Evolutionary conservation across 1,140 invertebrate genomes (phyloP), one percentile per base, ranked within the genome.

Genomic region (Drosophila littoralis): DNA sequence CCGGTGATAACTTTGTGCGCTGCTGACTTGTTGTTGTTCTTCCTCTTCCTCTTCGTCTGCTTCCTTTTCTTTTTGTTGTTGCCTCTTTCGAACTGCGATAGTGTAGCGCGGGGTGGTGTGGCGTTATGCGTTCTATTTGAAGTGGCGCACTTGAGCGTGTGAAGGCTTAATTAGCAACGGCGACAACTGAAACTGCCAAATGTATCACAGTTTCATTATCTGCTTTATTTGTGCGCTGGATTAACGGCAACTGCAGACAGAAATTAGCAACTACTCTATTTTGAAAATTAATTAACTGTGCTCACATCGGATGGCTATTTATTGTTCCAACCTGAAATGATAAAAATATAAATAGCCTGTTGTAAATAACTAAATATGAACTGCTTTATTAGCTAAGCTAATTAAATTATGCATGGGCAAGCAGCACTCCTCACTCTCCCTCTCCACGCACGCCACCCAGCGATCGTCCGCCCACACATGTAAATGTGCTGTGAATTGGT

Each of bases 121-220:
- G 50, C 22, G 46, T 17, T 32, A 36, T 67, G 72, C 54, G 60
- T 65, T n/a, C 45, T 33, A 74, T 75, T 70, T 86, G 76, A 75
- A 86, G 83, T 86, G 72, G 79, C 79, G 65, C 79, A 88, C 83
- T 88, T 89, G 65, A 86, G 65, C 68, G 82, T 82, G 76, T 79
- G 84, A 79, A 83, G 83, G 72, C 83, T 88, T 83, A 88, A 86
- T 88, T 86, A 88, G 82, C 83, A 88, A 67, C 66, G 67, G 61
- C 71, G 51, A 76, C 69, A 72, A 75, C 70, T 17, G 13, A 63
- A 74, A 77, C 65, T 77, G 60, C 48, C 57, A 66, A 70, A 65
- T 76, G 67, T 86, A 79, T 88, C 77, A 88, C 79, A 88, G 48
- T 73, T 77, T 80, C 70, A 88, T 83, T 86, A 88, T 88, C 79